Percentiles rank a stretch among this genome's conserved stretches.
Conservation (phyloP, 2,888 invertebrate genomes). For the Thereva unica region DNA sequence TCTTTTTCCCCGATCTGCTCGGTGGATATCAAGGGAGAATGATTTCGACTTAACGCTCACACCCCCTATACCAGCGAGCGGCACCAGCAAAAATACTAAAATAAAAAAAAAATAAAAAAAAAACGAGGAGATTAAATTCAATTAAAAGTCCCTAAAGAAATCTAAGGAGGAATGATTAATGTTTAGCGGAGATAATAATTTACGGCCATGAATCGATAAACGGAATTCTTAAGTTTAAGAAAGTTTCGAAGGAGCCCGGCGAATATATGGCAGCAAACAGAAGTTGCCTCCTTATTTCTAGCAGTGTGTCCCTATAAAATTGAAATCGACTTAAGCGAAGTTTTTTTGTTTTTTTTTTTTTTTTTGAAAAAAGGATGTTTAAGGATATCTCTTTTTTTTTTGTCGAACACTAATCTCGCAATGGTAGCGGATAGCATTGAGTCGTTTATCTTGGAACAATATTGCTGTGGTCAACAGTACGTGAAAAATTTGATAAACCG, state of each 20-base stretch:
- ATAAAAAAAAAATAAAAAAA: constrained; percentile 3
- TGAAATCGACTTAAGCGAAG: no score
- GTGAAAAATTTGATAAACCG: constrained; percentile 15
- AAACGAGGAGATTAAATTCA: constrained; percentile 15
- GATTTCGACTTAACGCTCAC: no score
- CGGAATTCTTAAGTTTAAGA: constrained; percentile 11
- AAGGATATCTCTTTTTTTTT: neutral
- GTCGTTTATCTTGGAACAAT: constrained; percentile 30
- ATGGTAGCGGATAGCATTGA: constrained; percentile 18
- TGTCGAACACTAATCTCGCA: neutral
- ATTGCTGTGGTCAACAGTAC: constrained; percentile 31
- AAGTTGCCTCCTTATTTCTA: no score
- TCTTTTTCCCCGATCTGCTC: constrained; percentile 15
- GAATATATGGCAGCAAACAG: neutral
- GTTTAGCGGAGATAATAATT: constrained; percentile 29
- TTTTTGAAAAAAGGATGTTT: neutral
- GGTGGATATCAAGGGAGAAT: neutral
- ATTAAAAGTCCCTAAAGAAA: constrained; percentile 29
- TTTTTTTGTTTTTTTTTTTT: no score
- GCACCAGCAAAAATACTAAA: no score
- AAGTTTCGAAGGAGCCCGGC: neutral
- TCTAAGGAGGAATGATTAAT: constrained; percentile 31
- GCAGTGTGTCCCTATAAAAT: no score
- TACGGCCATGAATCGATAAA: constrained; percentile 34
- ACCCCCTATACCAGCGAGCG: no score